These are phyloP conservation scores for Hyperoplus lanceolatus DNA, from an alignment of 2,797 vertebrate species.

Conservation along the genomic window DNA sequence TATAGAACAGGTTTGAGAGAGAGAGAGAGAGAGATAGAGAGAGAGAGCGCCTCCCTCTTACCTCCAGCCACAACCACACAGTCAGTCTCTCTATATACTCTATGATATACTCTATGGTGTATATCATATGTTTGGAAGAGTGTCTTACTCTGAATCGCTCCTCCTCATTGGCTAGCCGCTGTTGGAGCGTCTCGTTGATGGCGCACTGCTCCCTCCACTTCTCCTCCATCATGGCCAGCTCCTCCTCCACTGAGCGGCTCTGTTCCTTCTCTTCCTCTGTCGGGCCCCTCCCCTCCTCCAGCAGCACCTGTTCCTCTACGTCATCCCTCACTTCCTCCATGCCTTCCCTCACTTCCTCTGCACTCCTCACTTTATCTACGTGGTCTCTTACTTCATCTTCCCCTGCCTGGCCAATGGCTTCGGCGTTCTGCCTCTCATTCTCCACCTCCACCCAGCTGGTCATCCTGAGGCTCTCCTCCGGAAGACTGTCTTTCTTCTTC, in stretches of 20 bases:
- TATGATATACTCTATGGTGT: neutral
- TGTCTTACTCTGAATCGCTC: conserved; percentile 89
- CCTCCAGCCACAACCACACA: too few relatives aligned
- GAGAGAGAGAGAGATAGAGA: too few relatives aligned
- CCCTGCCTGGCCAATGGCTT: conserved; percentile 5
- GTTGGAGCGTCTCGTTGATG: conserved; percentile 90
- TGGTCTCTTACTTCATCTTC: too few relatives aligned
- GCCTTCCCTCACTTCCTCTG: too few relatives aligned
- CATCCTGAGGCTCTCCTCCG: conserved; percentile 76
- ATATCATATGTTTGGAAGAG: neutral
- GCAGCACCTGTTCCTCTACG: conserved; percentile 10
- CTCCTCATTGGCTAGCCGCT: conserved; percentile 89
- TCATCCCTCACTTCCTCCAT: neutral
- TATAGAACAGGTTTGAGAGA: too few relatives aligned
- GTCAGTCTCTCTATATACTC: neutral
- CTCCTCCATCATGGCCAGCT: conserved; percentile 94
- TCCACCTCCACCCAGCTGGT: conserved; percentile 79
- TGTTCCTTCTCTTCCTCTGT: conserved; percentile 87
- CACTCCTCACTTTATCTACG: too few relatives aligned
- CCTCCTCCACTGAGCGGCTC: conserved; percentile 90
- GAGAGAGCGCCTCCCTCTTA: too few relatives aligned
- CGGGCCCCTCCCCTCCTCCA: conserved; percentile 45
- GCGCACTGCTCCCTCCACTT: conserved; percentile 96
- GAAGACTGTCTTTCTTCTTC: conserved; percentile 64
- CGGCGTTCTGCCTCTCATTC: conserved; percentile 38